Evolutionary conservation across 2,113 vertebrate species (phyloP).

Genomic region (Galbula dea): DNA sequence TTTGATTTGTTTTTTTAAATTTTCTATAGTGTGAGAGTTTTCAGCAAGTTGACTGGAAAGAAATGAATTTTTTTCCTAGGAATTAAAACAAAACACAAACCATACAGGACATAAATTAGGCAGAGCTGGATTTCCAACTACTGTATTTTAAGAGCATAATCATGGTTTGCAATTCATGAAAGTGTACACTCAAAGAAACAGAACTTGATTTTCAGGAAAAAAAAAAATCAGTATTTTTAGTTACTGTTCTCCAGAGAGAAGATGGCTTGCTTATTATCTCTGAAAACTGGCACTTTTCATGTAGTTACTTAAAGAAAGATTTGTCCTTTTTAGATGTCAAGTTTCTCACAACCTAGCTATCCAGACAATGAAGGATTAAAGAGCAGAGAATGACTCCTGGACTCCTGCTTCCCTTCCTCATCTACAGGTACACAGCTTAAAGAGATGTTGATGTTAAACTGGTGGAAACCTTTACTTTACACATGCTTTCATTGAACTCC

Average conservation of each 20-base stretch:
- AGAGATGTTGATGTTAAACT: neutral
- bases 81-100: neutral
- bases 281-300: neutral
- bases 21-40: conserved; percentile 22
- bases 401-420: neutral
- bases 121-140: neutral
- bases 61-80: conserved; percentile 51
- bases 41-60: conserved; percentile 35
- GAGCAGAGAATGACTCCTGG: neutral
- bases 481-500: neutral
- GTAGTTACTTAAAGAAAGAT: neutral
- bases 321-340: neutral
- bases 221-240: neutral
- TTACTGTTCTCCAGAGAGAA: neutral
- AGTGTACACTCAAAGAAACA: neutral
- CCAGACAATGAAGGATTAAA: neutral
- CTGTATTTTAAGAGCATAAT: neutral
- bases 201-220: neutral
- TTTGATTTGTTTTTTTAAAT: conserved; percentile 31
- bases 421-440: neutral
- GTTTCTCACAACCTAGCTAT: neutral
- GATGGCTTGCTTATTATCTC: neutral
- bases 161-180: neutral
- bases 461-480: neutral
- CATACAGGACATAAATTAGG: neutral